phyloP scores from a whole-genome alignment of 1,140 invertebrate genomes.

The Cotesia chilonis region DNA sequence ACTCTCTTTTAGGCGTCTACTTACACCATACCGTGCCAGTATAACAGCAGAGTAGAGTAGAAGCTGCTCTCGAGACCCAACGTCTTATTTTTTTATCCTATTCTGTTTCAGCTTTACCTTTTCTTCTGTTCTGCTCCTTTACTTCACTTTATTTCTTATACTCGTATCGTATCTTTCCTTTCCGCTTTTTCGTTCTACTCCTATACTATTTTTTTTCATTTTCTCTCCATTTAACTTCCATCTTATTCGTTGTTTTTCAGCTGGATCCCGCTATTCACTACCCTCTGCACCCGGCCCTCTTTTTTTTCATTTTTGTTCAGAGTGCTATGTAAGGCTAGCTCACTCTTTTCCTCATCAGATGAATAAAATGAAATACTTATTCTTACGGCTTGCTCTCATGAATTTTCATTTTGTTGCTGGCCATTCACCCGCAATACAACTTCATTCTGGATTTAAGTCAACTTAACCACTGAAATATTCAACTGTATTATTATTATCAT shows the following conservation, averaged over 20 bases:
- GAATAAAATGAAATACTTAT: conserved; percentile 42
- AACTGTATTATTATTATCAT: no score
- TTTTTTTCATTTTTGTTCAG: conserved; percentile 8
- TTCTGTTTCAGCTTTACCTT: neutral
- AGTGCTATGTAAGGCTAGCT: conserved; percentile 13
- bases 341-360: conserved; percentile 22
- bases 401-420: conserved; percentile 40
- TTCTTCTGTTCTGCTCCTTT: neutral
- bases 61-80: conserved; percentile 10
- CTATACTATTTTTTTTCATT: conserved; percentile 5
- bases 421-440: conserved; percentile 12
- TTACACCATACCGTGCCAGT: neutral
- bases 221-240: neutral
- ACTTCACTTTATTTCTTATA: neutral
- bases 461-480: neutral
- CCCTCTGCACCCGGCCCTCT: neutral
- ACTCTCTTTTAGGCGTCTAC: conserved; percentile 20
- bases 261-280: no score
- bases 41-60: no score
- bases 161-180: no score
- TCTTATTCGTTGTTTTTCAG: conserved; percentile 10
- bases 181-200: neutral
- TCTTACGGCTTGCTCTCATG: conserved; percentile 36
- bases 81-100: conserved; percentile 13
- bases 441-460: neutral